Percentiles rank a stretch among this genome's conserved stretches.
phyloP scores from a whole-genome alignment of 23 tunicate species.

The Pegea sp. region DNA sequence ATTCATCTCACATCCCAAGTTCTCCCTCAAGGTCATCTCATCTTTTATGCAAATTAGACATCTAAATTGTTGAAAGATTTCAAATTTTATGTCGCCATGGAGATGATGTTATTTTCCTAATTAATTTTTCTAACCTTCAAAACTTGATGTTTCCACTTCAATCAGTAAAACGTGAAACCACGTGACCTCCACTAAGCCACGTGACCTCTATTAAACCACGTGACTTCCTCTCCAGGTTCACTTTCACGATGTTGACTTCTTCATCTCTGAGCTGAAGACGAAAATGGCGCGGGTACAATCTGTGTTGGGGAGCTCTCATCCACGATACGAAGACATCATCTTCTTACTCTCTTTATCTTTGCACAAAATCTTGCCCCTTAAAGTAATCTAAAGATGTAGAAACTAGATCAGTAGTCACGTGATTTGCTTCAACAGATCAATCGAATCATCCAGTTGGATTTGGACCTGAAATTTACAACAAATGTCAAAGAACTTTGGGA shows the following conservation, averaged over 20 bases:
- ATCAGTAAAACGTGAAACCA: too few species aligned
- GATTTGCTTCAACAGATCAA: conserved; percentile 19
- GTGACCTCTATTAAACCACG: too few species aligned
- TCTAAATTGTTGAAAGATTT: not conserved
- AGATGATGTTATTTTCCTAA: too few species aligned
- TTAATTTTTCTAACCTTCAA: too few species aligned
- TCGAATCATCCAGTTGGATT: conserved; percentile 54
- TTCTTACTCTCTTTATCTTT: conserved; percentile 61
- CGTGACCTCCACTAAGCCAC: too few species aligned
- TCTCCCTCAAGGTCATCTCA: conserved; percentile 18
- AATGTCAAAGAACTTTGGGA: conserved; percentile 71
- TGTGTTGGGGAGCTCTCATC: conserved; percentile 37
- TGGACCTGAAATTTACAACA: conserved; percentile 40
- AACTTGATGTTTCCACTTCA: too few species aligned
- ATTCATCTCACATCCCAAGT: conserved; percentile 36
- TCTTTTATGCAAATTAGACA: not conserved
- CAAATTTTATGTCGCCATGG: too few species aligned
- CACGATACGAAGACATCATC: conserved; percentile 49
- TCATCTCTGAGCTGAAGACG: conserved; percentile 24
- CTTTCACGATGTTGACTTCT: conserved; percentile 24
- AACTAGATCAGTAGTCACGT: too few species aligned
- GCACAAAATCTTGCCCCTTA: conserved; percentile 42
- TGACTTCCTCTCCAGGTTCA: too few species aligned
- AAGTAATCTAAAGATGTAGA: too few species aligned
- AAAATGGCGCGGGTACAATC: conserved; percentile 17